Evolutionary conservation across 2,888 invertebrate genomes (phyloP), one percentile per base, ranked within the genome.

Genomic region (Chrysodeixis includens): DNA sequence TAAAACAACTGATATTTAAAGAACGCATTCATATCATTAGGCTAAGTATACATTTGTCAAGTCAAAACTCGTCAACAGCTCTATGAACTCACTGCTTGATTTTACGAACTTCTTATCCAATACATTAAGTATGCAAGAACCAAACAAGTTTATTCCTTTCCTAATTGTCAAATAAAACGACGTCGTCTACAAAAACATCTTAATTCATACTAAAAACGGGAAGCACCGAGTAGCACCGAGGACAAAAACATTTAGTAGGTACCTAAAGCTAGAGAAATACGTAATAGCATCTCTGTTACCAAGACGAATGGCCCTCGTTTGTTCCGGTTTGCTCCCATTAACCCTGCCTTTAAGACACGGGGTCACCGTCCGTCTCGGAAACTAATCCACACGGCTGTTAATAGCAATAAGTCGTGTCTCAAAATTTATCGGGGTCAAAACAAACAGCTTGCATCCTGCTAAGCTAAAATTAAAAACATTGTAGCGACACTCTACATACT

Each of bases 291-390:
- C 63, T 67, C 75, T 51, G 71, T 76, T 79, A 70, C 79, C 66
- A 84, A 91, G 91, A 92, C 84, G 88, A 85, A 92, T 91, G 85
- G 78, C 32, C 71, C 71, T 86, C 90, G 86, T 92, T 92, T 90
- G 88, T 92, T 90, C 88, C 88, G 88, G 88, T 91, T 89, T 88
- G 87, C 84, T 86, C 86, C 89, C 88, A 90, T 92, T 92, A 92
- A 90, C 90, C 89, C 86, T 74, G 79, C 81, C 86, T 86, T 82
- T 86, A 88, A 91, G 90, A 89, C 83, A 86, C 85, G 70, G 86
- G 83, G 83, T 79, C 84, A 81, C 83, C 78, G 82, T 81, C 81
- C 81, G 74, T 81, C 85, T 79, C 76, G 74, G 78, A 78, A 83
- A 84, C 86, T 88, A 88, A 88, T 88, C 87, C 85, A 56, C 69